A percentile compares a stretch with the other conserved stretches of the same genome.
phyloP scores from a whole-genome alignment of 2,797 vertebrate genomes.

The Anomalospiza imberbis region DNA sequence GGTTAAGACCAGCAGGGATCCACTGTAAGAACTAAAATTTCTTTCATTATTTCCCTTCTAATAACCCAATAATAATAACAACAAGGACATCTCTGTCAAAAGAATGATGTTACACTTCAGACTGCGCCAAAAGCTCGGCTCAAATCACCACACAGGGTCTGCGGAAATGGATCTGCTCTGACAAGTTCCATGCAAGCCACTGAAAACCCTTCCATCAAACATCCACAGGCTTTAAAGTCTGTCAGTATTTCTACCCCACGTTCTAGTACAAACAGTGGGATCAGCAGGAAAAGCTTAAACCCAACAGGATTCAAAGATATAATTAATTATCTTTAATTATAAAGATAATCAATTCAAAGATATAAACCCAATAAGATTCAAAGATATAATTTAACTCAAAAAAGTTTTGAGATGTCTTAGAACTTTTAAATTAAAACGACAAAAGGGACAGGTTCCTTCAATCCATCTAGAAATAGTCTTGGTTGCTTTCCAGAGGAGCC shows the following conservation, averaged over 20 bases:
- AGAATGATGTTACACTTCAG: background rate
- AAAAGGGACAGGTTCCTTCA: background rate
- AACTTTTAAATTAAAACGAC: background rate
- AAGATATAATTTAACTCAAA: accelerated
- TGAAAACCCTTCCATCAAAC: background rate
- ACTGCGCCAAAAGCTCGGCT: background rate
- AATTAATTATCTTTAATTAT: too few species aligned
- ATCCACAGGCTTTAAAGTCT: accelerated
- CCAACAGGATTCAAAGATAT: background rate
- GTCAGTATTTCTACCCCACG: background rate
- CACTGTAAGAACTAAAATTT: background rate
- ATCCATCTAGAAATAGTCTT: accelerated
- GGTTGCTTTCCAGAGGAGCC: background rate
- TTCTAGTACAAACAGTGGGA: background rate
- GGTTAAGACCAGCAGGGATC: background rate
- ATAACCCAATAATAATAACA: background rate
- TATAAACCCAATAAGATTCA: background rate
- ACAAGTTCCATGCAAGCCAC: background rate
- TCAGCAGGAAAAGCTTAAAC: background rate
- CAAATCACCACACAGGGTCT: background rate
- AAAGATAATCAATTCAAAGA: too few species aligned
- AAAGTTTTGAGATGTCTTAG: accelerated
- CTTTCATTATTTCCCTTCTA: background rate
- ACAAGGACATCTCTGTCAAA: background rate
- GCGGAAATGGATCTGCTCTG: background rate